Conservation (phyloP, 37 sponge, comb jelly and placozoan genomes). For the Aplysina aerophoba region DNA sequence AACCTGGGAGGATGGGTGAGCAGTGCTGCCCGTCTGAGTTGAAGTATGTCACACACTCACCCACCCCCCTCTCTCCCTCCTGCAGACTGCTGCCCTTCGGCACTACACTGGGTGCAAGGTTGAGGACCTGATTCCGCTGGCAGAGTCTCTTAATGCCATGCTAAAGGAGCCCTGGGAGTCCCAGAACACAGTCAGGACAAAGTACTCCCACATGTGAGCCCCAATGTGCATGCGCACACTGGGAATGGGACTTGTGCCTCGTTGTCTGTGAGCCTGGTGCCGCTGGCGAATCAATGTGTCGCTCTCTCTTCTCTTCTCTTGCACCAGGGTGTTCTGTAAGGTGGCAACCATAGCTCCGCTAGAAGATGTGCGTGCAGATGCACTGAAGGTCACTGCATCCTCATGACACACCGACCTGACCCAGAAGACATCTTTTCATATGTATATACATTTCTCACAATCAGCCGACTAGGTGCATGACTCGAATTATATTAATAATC, state of each 20-base stretch:
- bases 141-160: slow-evolving; percentile 73
- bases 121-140: slow-evolving; percentile 71
- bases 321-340: slow-evolving; percentile 68
- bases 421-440: too few species aligned
- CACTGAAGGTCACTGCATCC: neutral
- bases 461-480: too few species aligned
- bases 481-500: too few species aligned
- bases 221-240: too few species aligned
- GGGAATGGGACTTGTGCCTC: too few species aligned
- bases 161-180: slow-evolving; percentile 56
- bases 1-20: slow-evolving; percentile 82
- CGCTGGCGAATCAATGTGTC: too few species aligned
- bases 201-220: slow-evolving; percentile 93
- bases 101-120: slow-evolving; percentile 84
- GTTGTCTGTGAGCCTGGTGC: too few species aligned
- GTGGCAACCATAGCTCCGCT: slow-evolving; percentile 70
- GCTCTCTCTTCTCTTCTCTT: neutral
- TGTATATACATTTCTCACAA: too few species aligned
- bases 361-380: slow-evolving; percentile 50
- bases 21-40: neutral
- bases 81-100: slow-evolving; percentile 80
- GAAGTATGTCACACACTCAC: neutral
- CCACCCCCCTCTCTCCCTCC: neutral
- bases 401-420: too few species aligned
- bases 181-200: slow-evolving; percentile 81